These are phyloP conservation scores for Camelus dromedarius DNA, from an alignment of 2,113 vertebrate species.

Conservation along the genomic window DNA sequence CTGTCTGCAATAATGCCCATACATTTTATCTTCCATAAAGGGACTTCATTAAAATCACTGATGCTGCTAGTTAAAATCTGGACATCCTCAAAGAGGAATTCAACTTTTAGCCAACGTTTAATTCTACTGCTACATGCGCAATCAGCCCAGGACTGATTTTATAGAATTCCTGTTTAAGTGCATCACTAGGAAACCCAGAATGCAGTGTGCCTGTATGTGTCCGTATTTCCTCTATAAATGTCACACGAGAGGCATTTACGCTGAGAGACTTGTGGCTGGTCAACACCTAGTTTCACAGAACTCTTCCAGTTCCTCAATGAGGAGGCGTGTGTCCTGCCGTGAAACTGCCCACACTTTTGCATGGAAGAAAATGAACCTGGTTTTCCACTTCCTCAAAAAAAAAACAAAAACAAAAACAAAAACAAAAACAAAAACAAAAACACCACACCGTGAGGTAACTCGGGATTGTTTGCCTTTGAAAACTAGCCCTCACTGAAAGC, in stretches of 20 bases:
- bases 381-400: not conserved
- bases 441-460: not conserved
- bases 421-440: not conserved
- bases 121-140: not conserved
- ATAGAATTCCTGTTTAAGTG: not conserved
- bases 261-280: constrained; percentile 71
- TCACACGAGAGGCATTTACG: not conserved
- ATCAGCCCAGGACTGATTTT: not conserved
- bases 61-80: not conserved
- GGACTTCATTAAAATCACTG: not conserved
- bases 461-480: not conserved
- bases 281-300: constrained; percentile 58
- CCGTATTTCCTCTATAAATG: not conserved
- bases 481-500: not conserved
- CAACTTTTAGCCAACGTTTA: not conserved
- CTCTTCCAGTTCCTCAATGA: not conserved
- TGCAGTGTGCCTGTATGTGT: not conserved
- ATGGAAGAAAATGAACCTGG: not conserved
- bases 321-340: constrained; percentile 33
- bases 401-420: not conserved
- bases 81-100: not conserved
- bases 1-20: not conserved
- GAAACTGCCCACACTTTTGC: not conserved
- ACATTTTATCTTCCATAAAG: not conserved
- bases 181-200: constrained; percentile 31